Base-by-base conservation (phyloP, 37 sponge, comb jelly and placozoan genomes). In the Agelas oroides region DNA sequence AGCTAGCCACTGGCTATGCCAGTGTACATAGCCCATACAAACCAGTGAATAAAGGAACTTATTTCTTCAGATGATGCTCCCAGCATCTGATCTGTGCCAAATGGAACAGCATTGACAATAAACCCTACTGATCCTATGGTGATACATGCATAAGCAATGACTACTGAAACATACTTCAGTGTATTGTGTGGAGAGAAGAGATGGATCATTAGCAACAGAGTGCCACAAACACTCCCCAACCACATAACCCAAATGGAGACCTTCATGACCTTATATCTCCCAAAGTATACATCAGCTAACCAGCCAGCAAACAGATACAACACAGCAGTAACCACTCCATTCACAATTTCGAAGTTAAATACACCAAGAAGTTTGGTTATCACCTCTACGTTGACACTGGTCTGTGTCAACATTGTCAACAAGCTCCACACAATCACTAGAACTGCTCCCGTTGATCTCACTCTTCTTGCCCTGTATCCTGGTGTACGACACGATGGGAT, bases 41-140 rank as follows among this genome's bases (percentile, higher is more conserved):
- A 83, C 84, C 83, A 83, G 84, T 83, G 68, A 65, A 89, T 70
- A 70, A 59, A 89, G 11, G 89, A 69, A 57, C 83, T 83, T 5
- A 83, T n/a, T 30, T 76, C 78, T 0, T 66, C 65, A 57, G 60
- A 41, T 17, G 73, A 69, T 21, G 89, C 83, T 16, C 70, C 77
- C 24, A 20, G 40, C 65, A 89, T 46, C 55, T 89, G 89, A 57
- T 83, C 89, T 15, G 56, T 79, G 13, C 83, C 83, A 38, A 83
- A 83, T 28, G 73, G 78, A 24, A 89, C 39, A 56, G 59, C 31
- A 61, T 77, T 83, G 15, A 78, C 65, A 27, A 59, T n/a, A 13
- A 89, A 3, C 17, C 76, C 76, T 8, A n/a, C 2, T 15, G 31
- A 17, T 31, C 76, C 76, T 3, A 8, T 8, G 8, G 46, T 46